Evolutionary conservation across 1,140 invertebrate species (phyloP), one percentile per base, ranked within the genome.

Genomic region (Meloidogyne exigua): DNA sequence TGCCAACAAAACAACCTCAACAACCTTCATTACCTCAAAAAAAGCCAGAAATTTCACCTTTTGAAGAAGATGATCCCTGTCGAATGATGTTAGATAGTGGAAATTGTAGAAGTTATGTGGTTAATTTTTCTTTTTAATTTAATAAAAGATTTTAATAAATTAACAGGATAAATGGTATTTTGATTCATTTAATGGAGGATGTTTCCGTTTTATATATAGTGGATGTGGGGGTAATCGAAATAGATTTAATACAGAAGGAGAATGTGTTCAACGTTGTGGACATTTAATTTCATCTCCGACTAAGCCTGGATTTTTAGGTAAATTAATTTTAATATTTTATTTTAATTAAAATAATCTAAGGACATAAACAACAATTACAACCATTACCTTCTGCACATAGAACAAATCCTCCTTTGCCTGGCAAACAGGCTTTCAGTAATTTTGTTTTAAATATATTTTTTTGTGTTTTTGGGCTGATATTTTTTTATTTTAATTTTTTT

Each of bases 191-290:
- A 65, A 76, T 32, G 77, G 75, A 18, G 75, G 74, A 26, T 87
- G 85, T 68, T 80, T 79, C 49, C 42, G 28, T n/a, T 88, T 89
- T 79, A 90, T 88, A 90, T 44, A 92, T 81, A 91, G 91, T 0
- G 93, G 94, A 57, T 96, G 94, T 84, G 91, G 91, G 11, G 93
- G 93, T 62, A 96, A 96, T 87, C 89, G 90, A 68, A 97, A 97
- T 87, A 92, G 92, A 81, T 97, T 94, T 89, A 90, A 90, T 44
- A 90, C 89, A n/a, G 88, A 90, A 32, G 91, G 93, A 63, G 91
- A 93, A 81, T 96, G 95, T 89, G 90, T 93, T 78, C 89, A 91
- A 75, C 90, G 91, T 68, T 97, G 95, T 88, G 83, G 80, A 2
- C 80, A 86, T 80, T 77, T 85, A 26, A 69, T 65, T 39, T 75